phyloP scores from a whole-genome alignment of 2,888 invertebrate species.

The Opisthograptis luteolata region DNA sequence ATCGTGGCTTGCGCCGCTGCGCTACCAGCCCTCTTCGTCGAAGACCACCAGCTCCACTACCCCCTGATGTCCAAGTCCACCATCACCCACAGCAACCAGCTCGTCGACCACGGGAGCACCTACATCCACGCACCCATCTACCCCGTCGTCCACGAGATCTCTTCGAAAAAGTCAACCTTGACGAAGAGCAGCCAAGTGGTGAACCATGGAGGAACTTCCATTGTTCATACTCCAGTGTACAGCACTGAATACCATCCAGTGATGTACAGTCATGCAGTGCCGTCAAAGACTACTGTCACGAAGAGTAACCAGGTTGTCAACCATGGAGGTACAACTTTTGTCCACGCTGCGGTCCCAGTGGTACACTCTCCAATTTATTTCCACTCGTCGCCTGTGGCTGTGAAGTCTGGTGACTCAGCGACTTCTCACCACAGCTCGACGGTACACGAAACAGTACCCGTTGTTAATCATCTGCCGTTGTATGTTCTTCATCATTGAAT shows the following conservation, averaged over 20 bases:
- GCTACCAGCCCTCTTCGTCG: slow-evolving; percentile 52
- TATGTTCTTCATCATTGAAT: slow-evolving; percentile 56
- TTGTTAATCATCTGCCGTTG: slow-evolving; percentile 52
- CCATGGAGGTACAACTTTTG: slow-evolving; percentile 49
- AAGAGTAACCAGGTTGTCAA: slow-evolving; percentile 62
- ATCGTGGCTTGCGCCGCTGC: slow-evolving; percentile 56
- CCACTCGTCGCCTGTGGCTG: slow-evolving; percentile 47
- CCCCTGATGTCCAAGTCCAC: slow-evolving; percentile 55
- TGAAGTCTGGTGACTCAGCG: slow-evolving; percentile 67
- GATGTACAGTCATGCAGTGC: slow-evolving; percentile 29
- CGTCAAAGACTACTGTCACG: slow-evolving; percentile 27
- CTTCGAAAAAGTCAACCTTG: slow-evolving; percentile 37
- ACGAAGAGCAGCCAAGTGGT: slow-evolving; percentile 62
- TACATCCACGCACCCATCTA: slow-evolving; percentile 53
- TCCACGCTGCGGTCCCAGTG: slow-evolving; percentile 38
- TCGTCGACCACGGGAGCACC: slow-evolving; percentile 60
- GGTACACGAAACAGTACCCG: slow-evolving; percentile 67
- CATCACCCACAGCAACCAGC: slow-evolving; percentile 54
- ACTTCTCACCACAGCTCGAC: slow-evolving; percentile 80
- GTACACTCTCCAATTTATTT: slow-evolving; percentile 50
- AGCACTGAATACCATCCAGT: slow-evolving; percentile 15
- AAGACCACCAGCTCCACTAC: slow-evolving; percentile 44
- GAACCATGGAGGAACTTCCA: slow-evolving; percentile 52
- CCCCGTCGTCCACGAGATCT: slow-evolving; percentile 41
- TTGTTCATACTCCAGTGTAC: slow-evolving; percentile 43